phyloP scores from a whole-genome alignment of 2,113 vertebrate species.

The Mesoclemmys tuberculata region DNA sequence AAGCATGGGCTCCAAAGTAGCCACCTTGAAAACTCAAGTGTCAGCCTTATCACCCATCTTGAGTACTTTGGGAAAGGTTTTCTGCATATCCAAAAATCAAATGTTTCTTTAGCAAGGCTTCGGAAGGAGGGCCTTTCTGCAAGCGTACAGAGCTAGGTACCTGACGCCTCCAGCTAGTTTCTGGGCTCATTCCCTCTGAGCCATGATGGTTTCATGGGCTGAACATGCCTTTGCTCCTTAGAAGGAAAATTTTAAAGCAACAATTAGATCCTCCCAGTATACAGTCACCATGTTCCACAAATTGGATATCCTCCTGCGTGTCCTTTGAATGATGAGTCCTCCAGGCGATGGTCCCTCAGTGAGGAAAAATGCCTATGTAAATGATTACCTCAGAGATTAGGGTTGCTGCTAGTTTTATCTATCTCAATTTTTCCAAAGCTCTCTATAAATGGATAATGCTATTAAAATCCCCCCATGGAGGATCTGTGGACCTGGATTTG shows the following conservation, averaged over 20 bases:
- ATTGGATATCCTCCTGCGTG: rapidly evolving
- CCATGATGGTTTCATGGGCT: not conserved
- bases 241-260: not conserved
- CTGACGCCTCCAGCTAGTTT: not conserved
- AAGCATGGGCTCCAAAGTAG: not conserved
- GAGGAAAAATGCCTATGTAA: not conserved
- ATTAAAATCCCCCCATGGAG: not conserved
- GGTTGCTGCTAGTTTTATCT: rapidly evolving
- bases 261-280: not conserved
- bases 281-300: not conserved
- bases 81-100: not conserved
- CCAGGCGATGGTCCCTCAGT: rapidly evolving
- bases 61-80: not conserved
- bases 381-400: not conserved
- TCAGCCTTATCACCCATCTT: not conserved
- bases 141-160: slow-evolving; percentile 31
- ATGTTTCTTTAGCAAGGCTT: slow-evolving; percentile 31
- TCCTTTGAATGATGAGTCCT: not conserved
- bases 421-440: not conserved
- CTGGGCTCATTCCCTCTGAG: not conserved
- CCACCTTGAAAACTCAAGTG: not conserved
- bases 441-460: not conserved
- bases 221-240: not conserved
- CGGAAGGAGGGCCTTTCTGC: not conserved
- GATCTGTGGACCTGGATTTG: not conserved